Percentiles rank a stretch among this genome's conserved stretches.
Conservation (phyloP, 92 coral and sea anemone species). For the Porites evermanni region DNA sequence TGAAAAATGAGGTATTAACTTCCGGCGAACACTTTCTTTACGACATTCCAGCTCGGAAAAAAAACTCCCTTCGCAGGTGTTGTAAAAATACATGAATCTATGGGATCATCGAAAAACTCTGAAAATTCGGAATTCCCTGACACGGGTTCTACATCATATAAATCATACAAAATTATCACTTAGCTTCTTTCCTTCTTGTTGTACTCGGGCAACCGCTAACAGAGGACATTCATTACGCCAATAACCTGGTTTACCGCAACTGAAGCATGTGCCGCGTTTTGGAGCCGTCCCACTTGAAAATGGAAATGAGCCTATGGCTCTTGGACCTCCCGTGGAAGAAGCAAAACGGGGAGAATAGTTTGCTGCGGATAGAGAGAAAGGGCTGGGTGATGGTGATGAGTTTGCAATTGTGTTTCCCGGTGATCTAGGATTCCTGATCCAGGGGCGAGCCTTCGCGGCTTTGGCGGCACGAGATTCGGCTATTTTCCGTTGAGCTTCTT, state of each 20-base stretch:
- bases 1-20: no score
- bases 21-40: not conserved
- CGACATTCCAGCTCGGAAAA: not conserved
- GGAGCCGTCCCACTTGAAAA: no score
- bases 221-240: constrained; percentile 7
- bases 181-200: constrained; percentile 15
- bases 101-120: not conserved
- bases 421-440: no score
- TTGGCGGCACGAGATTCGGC: no score
- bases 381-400: no score
- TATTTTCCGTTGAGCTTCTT: no score
- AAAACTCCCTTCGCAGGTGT: not conserved
- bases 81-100: not conserved
- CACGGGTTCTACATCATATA: not conserved
- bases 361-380: no score
- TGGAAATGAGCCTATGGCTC: no score
- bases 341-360: no score
- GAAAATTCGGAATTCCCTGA: not conserved
- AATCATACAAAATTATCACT: not conserved
- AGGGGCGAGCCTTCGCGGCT: no score
- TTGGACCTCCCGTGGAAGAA: no score
- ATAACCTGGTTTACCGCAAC: constrained; percentile 1
- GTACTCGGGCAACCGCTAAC: not conserved
- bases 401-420: no score
- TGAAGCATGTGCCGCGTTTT: not conserved